A percentile compares a stretch with the other conserved stretches of the same genome.
Evolutionary conservation across 1,140 invertebrate species (phyloP).

Genomic region (Scaptomyza hsui): DNA sequence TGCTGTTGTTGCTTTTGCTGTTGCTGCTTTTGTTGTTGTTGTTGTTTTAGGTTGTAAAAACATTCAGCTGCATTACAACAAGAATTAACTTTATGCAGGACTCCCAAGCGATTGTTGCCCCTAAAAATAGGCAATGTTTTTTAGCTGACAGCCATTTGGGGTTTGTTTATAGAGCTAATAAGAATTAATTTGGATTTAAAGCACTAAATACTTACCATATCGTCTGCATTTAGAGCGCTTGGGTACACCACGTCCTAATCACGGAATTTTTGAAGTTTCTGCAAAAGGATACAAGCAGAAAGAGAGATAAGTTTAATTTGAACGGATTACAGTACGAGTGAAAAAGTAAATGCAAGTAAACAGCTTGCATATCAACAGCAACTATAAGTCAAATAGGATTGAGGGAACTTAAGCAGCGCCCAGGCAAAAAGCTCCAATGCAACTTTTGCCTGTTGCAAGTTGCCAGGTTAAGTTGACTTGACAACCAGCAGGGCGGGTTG

Average conservation of each 20-base stretch:
- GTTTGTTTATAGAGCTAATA: too few relatives aligned
- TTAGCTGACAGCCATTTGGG: not conserved
- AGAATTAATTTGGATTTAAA: constrained; percentile 1
- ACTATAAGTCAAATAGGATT: constrained; percentile 33
- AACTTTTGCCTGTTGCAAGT: constrained; percentile 26
- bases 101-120: constrained; percentile 19
- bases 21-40: not conserved
- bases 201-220: constrained; percentile 73
- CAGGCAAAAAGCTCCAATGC: constrained; percentile 50
- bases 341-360: constrained; percentile 8
- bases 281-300: constrained; percentile 45
- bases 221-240: constrained; percentile 83
- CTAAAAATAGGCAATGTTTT: constrained; percentile 31
- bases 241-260: constrained; percentile 84
- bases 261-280: constrained; percentile 73
- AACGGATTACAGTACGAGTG: constrained; percentile 9
- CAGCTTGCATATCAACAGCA: constrained; percentile 25
- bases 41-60: not conserved
- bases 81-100: constrained; percentile 17
- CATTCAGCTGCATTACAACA: constrained; percentile 18
- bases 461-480: constrained; percentile 18
- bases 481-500: constrained; percentile 10
- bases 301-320: constrained; percentile 11
- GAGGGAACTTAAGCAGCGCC: constrained; percentile 44
- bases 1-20: not conserved